These are phyloP conservation scores for Heliconius ismenius DNA, from an alignment of 2,888 invertebrate species.

Conservation along the genomic window DNA sequence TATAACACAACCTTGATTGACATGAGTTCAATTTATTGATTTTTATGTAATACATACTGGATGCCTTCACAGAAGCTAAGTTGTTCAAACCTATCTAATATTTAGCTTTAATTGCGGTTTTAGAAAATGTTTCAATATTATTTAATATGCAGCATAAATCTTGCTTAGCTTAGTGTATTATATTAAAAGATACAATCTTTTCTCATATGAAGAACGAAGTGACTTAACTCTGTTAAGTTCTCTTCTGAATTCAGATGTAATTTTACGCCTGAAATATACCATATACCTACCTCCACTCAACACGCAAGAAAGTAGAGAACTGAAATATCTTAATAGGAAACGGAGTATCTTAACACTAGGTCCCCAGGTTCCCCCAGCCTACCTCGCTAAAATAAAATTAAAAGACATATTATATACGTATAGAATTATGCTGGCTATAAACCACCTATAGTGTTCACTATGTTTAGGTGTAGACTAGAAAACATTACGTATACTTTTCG, in stretches of 20 bases:
- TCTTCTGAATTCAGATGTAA: too few relatives aligned
- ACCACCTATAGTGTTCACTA: neutral
- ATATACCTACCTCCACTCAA: too few relatives aligned
- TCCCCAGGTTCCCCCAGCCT: too few relatives aligned
- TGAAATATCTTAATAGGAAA: neutral
- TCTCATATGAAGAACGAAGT: too few relatives aligned
- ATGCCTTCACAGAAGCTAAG: neutral
- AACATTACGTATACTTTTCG: neutral
- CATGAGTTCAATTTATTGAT: slow-evolving; percentile 9
- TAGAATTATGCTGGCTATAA: neutral
- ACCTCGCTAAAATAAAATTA: neutral
- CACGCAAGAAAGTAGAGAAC: neutral
- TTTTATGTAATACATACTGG: neutral
- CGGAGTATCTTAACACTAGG: neutral
- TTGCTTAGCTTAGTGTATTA: neutral
- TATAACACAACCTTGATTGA: slow-evolving; percentile 4
- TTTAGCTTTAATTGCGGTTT: neutral
- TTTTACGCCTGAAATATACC: too few relatives aligned
- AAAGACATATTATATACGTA: too few relatives aligned
- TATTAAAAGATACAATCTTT: too few relatives aligned
- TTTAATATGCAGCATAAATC: too few relatives aligned
- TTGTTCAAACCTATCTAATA: neutral
- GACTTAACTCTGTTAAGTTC: too few relatives aligned
- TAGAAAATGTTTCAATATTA: too few relatives aligned
- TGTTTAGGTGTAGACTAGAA: neutral